Base-by-base conservation (phyloP, 2,888 invertebrate genomes). In the Stenolophus ochropezus region DNA sequence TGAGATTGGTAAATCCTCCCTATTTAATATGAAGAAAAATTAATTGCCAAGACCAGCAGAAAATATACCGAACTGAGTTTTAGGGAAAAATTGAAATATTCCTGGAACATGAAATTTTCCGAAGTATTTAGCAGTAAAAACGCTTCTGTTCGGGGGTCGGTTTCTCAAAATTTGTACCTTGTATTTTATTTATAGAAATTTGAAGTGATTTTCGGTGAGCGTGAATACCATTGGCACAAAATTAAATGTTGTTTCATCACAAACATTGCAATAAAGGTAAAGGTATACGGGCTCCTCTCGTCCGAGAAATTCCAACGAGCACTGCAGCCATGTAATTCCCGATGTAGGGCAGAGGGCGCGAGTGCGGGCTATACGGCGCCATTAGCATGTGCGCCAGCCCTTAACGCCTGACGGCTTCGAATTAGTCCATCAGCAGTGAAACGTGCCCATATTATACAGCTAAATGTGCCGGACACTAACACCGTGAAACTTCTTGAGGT, bases 351-450 rank as follows among this genome's bases (percentile, higher is more conserved):
- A 11, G 6, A 42, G 20, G 56, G 25, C 53, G 53, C 53, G 53
- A 75, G 53, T 23, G 75, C 53, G 14, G 73, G 23, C 73, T 49
- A 73, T 73, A 73, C 20, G 47, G 23, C 20, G 27, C 73, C 73
- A 73, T 73, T 73, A 73, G 49, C 75, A 51, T 51, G 75, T 75
- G 53, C 53, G 51, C 51, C 27, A 2, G 27, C 6, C 42, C 61
- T 47, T 61, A 77, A 77, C 65, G 47, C 77, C 27, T 65, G 61
- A 77, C 21, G 77, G 61, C 47, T 47, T 21, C n/a, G 20, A 77
- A 77, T 77, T 58, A 77, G 77, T 77, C 65, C 65, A 77, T 77
- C 61, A 77, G 53, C 21, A 42, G n/a, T 61, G 77, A 77, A 77
- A 61, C 61, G 77, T 77, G 49, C 4, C 11, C 65, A 21, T 58